phyloP scores from a whole-genome alignment of 2,113 vertebrate species.

The Engraulis encrasicolus region DNA sequence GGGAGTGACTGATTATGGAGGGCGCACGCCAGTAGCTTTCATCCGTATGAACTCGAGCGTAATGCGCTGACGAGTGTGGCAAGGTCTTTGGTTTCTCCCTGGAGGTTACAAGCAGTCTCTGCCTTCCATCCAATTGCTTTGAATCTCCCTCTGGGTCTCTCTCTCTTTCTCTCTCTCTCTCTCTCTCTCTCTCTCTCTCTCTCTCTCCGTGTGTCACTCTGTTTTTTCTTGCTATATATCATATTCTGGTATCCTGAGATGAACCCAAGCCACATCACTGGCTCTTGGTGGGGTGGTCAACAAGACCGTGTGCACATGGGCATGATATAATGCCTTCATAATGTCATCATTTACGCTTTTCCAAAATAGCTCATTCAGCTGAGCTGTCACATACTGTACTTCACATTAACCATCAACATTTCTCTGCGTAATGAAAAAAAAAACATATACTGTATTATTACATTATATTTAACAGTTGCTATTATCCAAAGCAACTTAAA shows the following conservation, averaged over 20 bases:
- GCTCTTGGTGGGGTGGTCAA: conserved; percentile 16
- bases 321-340: not conserved
- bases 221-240: conserved; percentile 1
- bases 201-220: too few species aligned
- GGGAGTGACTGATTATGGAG: not conserved
- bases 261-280: conserved; percentile 44
- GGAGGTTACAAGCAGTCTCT: conserved; percentile 31
- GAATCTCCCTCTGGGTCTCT: too few species aligned
- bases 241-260: conserved; percentile 19
- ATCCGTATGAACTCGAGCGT: not conserved
- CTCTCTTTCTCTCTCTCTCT: not conserved
- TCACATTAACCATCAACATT: not conserved
- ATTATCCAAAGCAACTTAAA: too few species aligned
- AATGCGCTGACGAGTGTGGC: conserved; percentile 22
- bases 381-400: not conserved
- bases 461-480: too few species aligned
- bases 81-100: conserved; percentile 9
- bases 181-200: conserved; percentile 5
- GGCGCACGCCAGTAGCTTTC: not conserved
- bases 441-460: too few species aligned
- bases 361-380: not conserved
- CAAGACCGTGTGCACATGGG: not conserved
- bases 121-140: not conserved
- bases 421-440: not conserved
- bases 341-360: not conserved